Conservation (phyloP, 2,113 vertebrate species). For the Neodontobutis hainanensis region DNA sequence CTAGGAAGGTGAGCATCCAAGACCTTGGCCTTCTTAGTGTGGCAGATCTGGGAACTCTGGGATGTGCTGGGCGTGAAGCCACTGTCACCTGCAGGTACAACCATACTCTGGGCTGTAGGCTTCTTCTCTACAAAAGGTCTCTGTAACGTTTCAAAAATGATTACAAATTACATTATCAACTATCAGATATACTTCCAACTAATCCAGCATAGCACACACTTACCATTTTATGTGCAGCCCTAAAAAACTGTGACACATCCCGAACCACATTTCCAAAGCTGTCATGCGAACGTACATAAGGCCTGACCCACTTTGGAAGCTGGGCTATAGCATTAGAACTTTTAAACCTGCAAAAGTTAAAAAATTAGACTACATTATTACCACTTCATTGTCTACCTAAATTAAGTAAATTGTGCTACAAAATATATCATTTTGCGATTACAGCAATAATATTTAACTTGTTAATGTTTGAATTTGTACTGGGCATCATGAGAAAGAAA, state of each 20-base stretch:
- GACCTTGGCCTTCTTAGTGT: slow-evolving; percentile 82
- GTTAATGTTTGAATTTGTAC: no score
- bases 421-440: no score
- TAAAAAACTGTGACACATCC: slow-evolving; percentile 90
- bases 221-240: slow-evolving; percentile 86
- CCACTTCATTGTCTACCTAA: no score
- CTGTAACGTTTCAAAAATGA: background rate
- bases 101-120: background rate
- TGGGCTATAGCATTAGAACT: slow-evolving; percentile 74
- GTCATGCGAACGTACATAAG: slow-evolving; percentile 79
- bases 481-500: no score
- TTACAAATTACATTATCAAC: background rate
- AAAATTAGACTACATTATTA: background rate
- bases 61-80: slow-evolving; percentile 1
- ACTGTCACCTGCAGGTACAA: background rate
- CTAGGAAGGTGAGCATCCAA: slow-evolving; percentile 90
- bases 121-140: background rate
- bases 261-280: slow-evolving; percentile 87
- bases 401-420: no score
- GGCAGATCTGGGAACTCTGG: slow-evolving; percentile 8
- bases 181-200: background rate
- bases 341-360: slow-evolving; percentile 79
- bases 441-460: no score
- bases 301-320: slow-evolving; percentile 89
- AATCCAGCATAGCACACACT: background rate